phyloP scores from a whole-genome alignment of 2,113 vertebrate genomes.

The Pachyramphus minor region DNA sequence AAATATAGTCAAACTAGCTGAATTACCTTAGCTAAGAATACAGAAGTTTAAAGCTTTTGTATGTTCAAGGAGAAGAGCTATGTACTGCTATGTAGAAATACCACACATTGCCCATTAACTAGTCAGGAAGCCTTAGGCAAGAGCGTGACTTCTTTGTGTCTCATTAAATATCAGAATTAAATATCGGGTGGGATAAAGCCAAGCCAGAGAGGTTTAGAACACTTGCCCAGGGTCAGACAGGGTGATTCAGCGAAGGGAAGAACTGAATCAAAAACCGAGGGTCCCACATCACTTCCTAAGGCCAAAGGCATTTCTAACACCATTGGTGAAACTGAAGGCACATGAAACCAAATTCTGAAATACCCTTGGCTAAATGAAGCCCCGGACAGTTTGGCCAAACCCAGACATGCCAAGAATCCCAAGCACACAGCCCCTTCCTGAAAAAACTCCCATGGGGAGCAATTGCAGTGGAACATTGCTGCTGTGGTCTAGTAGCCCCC shows the following conservation, averaged over 20 bases:
- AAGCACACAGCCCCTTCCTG: background rate
- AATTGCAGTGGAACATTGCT: background rate
- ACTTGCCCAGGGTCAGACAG: background rate
- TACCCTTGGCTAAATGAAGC: background rate
- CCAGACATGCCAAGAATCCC: background rate
- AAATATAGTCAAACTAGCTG: background rate
- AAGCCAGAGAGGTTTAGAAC: background rate
- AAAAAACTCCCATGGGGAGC: background rate
- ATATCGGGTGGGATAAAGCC: background rate
- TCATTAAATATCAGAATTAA: slow-evolving; percentile 1
- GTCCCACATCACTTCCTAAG: background rate
- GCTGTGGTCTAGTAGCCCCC: background rate
- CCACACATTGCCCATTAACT: background rate
- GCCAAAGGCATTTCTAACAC: background rate
- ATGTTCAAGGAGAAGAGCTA: background rate
- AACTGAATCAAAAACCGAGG: background rate
- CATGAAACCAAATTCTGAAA: background rate
- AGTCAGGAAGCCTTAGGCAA: background rate
- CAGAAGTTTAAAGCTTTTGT: background rate
- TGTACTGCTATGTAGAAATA: background rate
- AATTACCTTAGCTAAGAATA: background rate
- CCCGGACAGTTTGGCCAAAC: background rate
- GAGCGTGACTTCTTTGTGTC: background rate
- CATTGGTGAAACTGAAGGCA: background rate
- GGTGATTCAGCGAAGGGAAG: background rate